Base-by-base conservation (phyloP, 2,113 vertebrate genomes). In the Spilogale gracilis region DNA sequence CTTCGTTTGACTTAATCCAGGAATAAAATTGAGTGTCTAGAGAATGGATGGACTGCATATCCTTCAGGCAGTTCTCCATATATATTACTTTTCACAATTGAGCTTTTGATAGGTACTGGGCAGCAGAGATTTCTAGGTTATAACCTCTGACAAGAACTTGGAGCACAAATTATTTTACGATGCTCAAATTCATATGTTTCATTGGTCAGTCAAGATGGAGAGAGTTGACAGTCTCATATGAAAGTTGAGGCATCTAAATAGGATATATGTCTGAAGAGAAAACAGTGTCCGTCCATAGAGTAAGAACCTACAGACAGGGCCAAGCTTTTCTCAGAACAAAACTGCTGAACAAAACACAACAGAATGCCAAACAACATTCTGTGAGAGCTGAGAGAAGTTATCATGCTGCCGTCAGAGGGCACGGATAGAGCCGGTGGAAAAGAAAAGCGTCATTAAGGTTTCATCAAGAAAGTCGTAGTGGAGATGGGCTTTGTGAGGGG, bases 81-180 rank as follows among this genome's bases (percentile, higher is more conserved):
- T 52, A 79, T 61, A 81, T 60, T 90, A 21, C 61, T 94, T 92
- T 85, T 56, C 79, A 89, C 84, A 93, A 6, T 27, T 61, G 73
- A 86, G 54, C 23, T 98, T 96, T 87, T 91, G 87, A 92, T 79
- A 74, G 73, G 73, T 94, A 74, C 83, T 94, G 67, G 79, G 48
- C 45, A 96, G 73, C 79, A 80, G 23, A 67, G 16, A 69, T 71
- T 91, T 95, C 73, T 89, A 56, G 38, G 82, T 78, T 97, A 50
- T 61, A 95, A 23, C 71, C 56, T 94, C 83, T 90, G 67, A 96
- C 61, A 96, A 82, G 65, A 91, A 93, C 48, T 91, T 83, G 67
- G 43, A 89, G 52, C 71, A 63, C 9, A 83, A 91, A 73, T 82
- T 52, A 91, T 91, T 94, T 93, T 85, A 84, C 27, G 67, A 5